These are phyloP conservation scores for Struthio camelus DNA, from an alignment of 2,113 vertebrate species.

Conservation along the genomic window DNA sequence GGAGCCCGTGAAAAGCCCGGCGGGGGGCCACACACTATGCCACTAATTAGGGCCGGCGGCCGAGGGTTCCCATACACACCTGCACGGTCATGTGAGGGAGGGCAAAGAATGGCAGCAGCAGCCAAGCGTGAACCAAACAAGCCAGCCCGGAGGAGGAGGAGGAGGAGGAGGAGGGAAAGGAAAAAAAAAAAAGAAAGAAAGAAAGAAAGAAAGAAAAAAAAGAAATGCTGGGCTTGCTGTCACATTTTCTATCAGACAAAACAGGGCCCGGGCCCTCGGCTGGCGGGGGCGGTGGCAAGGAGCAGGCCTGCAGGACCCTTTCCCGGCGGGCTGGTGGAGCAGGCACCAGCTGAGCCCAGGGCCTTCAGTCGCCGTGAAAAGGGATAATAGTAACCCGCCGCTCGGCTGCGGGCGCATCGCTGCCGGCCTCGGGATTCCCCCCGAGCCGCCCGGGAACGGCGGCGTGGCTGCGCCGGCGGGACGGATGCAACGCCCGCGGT, in stretches of 20 bases:
- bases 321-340: neutral
- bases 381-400: too few relatives aligned
- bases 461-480: too few relatives aligned
- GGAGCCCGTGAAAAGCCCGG: conserved; percentile 74
- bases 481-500: too few relatives aligned
- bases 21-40: conserved; percentile 60
- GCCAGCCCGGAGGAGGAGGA: neutral
- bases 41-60: conserved; percentile 77
- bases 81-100: conserved; percentile 69
- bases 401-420: too few relatives aligned
- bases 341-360: neutral
- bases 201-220: neutral
- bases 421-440: too few relatives aligned
- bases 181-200: too few relatives aligned
- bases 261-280: neutral
- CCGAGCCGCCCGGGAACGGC: too few relatives aligned
- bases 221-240: neutral
- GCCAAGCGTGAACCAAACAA: conserved; percentile 59
- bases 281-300: neutral
- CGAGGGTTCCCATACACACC: conserved; percentile 74
- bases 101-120: conserved; percentile 31
- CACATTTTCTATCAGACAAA: neutral
- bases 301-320: neutral
- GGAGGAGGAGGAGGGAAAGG: too few relatives aligned
- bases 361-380: too few relatives aligned